phyloP scores from a whole-genome alignment of 2,113 vertebrate genomes.

The Azemiops feae region DNA sequence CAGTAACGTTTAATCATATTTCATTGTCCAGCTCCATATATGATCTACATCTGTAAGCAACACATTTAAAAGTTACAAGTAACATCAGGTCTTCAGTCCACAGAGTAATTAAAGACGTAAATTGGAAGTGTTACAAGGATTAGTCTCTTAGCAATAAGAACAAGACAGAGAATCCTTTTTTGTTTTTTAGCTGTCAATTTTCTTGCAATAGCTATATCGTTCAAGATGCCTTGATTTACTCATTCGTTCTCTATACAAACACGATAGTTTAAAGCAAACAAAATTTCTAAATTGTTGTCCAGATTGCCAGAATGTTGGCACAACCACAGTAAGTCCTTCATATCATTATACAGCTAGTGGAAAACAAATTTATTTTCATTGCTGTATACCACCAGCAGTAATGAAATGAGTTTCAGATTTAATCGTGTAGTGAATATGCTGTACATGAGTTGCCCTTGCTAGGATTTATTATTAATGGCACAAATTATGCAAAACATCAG shows the following conservation, averaged over 20 bases:
- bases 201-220: background rate
- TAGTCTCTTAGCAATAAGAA: background rate
- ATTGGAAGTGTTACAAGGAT: background rate
- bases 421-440: background rate
- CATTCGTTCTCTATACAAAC: background rate
- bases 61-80: background rate
- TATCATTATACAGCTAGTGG: background rate
- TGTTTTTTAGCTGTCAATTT: background rate
- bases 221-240: background rate
- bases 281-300: background rate
- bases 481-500: background rate
- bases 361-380: background rate
- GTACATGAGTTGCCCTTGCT: background rate
- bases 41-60: background rate
- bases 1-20: background rate
- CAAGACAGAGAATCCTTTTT: background rate
- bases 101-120: background rate
- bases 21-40: background rate
- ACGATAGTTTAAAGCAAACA: background rate
- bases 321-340: background rate
- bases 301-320: background rate
- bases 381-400: background rate
- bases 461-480: background rate
- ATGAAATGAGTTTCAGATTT: background rate
- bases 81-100: background rate